Conservation (phyloP, 92 coral and sea anemone genomes). For the Actinostola sp. region DNA sequence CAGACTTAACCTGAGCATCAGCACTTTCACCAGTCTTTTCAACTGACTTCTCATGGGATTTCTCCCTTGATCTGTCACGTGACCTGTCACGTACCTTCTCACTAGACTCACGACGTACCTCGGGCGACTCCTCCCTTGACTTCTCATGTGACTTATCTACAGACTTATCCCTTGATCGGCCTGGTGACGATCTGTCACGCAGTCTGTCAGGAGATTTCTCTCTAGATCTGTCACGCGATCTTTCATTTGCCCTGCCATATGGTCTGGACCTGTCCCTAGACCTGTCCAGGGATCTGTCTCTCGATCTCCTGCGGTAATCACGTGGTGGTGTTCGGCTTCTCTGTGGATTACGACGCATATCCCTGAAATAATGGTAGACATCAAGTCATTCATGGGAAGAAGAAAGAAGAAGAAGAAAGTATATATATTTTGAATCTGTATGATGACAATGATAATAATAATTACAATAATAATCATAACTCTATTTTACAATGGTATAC, state of each 20-base stretch:
- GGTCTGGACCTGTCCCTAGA: constrained; percentile 59
- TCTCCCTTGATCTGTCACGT: constrained; percentile 58
- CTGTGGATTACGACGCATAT: background rate
- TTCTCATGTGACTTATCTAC: constrained; percentile 38
- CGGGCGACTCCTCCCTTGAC: constrained; percentile 27
- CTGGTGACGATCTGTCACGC: too few species aligned
- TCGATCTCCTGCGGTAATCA: background rate
- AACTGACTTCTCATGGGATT: constrained; percentile 21
- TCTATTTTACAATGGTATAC: too few species aligned
- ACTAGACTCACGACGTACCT: constrained; percentile 9
- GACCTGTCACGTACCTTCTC: constrained; percentile 58
- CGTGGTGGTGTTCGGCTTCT: constrained; percentile 5
- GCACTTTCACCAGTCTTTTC: constrained; percentile 29
- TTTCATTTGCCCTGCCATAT: constrained; percentile 32
- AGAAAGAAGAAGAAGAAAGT: too few species aligned
- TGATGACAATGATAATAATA: too few species aligned
- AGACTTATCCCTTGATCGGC: constrained; percentile 66
- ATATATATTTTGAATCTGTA: too few species aligned
- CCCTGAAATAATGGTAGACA: constrained; percentile 8
- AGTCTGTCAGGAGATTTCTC: constrained; percentile 42
- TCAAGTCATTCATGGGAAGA: background rate
- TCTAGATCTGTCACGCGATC: constrained; percentile 73
- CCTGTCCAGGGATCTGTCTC: constrained; percentile 54
- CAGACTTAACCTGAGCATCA: constrained; percentile 22
- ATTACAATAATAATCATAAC: too few species aligned